Evolutionary conservation across 2,888 invertebrate genomes (phyloP), one percentile per base, ranked within the genome.

Genomic region (Drosophila nr. perissopoda): DNA sequence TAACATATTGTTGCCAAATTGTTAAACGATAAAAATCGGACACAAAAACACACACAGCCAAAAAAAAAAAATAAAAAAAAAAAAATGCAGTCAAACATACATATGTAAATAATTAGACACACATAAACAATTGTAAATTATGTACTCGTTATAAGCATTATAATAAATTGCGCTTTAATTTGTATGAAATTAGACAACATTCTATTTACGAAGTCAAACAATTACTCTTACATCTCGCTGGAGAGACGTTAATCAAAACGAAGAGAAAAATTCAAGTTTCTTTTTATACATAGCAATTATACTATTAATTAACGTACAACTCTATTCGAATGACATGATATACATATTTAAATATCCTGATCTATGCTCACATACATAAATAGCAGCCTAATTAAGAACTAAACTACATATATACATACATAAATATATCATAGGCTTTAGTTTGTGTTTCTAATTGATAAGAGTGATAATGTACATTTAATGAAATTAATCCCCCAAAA

Each of bases 391-490:
- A 75, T 74, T 78, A 77, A 69, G 74, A 61, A 67, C 51, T 60
- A 45, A 68, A 78, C 38, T 69, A 60, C 49, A 48, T 59, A 68
- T 61, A 71, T 73, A 83, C 27, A 58, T 56, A 65, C 34, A 69
- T 72, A 81, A 62, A 82, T 71, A 82, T 82, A 87, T 85, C 85
- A 89, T 87, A 86, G 89, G 86, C 80, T 76, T 87, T 89, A 86
- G 87, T 89, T 86, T 82, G 87, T 89, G 85, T 87, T 86, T 89
- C 73, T 76, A 73, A 82, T 38, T 59, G 45, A 71, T 86, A 86
- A 86, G 85, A 89, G 89, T 86, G 84, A 89, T 89, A 89, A 87
- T 89, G 87, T 84, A 89, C 64, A 87, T 89, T 82, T 71, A 78
- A 86, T 58, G 29, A 73, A 77, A 62, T 68, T 63, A 76, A 59